These are phyloP conservation scores for Tinea semifulvella DNA, from an alignment of 2,888 invertebrate genomes.

Conservation along the genomic window DNA sequence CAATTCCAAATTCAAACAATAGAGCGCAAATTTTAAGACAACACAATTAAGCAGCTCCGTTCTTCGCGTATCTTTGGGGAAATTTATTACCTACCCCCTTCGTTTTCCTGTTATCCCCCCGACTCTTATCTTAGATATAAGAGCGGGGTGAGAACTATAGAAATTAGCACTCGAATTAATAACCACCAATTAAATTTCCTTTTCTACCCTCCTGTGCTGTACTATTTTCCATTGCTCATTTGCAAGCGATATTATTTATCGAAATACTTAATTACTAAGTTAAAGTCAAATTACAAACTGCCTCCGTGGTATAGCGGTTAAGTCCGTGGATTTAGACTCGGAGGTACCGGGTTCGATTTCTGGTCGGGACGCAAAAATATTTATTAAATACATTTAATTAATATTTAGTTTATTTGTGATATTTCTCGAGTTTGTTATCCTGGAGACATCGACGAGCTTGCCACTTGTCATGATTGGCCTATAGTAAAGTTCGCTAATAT, in stretches of 20 bases:
- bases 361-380: too few species aligned
- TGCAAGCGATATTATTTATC: background rate
- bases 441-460: too few species aligned
- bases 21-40: constrained; percentile 22
- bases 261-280: too few species aligned
- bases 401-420: too few species aligned
- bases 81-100: constrained; percentile 29
- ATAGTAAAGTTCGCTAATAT: too few species aligned
- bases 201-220: constrained; percentile 10
- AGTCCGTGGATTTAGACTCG: too few species aligned
- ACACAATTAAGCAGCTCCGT: constrained; percentile 27
- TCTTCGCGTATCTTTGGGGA: constrained; percentile 21
- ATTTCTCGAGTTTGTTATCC: too few species aligned
- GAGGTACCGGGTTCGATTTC: too few species aligned
- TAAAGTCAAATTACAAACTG: too few species aligned
- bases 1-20: constrained; percentile 7
- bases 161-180: constrained; percentile 38
- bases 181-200: constrained; percentile 34
- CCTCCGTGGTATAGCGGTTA: too few species aligned
- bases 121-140: constrained; percentile 25
- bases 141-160: constrained; percentile 25
- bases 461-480: too few species aligned
- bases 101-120: constrained; percentile 23
- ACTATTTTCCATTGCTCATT: constrained; percentile 6
- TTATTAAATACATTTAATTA: too few species aligned